phyloP scores from a whole-genome alignment of 1,140 invertebrate genomes.

The Amyelois transitella region DNA sequence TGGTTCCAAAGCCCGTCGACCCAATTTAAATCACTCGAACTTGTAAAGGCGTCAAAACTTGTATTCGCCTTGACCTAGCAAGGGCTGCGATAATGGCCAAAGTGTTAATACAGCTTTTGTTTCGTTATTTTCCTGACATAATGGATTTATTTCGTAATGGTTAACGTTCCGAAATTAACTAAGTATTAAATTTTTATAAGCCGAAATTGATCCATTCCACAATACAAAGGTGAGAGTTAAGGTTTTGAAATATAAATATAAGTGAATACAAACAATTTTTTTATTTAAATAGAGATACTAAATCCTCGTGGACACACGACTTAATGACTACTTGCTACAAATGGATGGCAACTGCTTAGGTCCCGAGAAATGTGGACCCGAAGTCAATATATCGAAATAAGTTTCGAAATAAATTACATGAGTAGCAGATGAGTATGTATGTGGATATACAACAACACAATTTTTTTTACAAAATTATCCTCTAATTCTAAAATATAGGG shows the following conservation, averaged over 20 bases:
- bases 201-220: too few relatives aligned
- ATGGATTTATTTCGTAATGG: neutral
- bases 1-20: slow-evolving; percentile 17
- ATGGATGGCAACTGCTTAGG: neutral
- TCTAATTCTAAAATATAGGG: too few relatives aligned
- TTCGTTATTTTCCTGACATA: neutral
- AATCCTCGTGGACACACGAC: neutral
- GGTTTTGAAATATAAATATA: too few relatives aligned
- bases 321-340: neutral
- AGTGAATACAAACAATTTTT: too few relatives aligned
- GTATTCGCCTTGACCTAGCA: slow-evolving; percentile 7
- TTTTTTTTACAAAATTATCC: too few relatives aligned
- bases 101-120: neutral
- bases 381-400: neutral
- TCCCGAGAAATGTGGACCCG: neutral
- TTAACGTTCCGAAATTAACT: too few relatives aligned
- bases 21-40: slow-evolving; percentile 26
- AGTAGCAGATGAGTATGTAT: too few relatives aligned
- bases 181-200: too few relatives aligned
- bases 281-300: neutral
- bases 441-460: too few relatives aligned
- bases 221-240: too few relatives aligned
- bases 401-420: too few relatives aligned
- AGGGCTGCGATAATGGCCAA: slow-evolving; percentile 1
- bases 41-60: slow-evolving; percentile 17